Base-by-base conservation (phyloP, 1,140 invertebrate species). In the Galleria mellonella region DNA sequence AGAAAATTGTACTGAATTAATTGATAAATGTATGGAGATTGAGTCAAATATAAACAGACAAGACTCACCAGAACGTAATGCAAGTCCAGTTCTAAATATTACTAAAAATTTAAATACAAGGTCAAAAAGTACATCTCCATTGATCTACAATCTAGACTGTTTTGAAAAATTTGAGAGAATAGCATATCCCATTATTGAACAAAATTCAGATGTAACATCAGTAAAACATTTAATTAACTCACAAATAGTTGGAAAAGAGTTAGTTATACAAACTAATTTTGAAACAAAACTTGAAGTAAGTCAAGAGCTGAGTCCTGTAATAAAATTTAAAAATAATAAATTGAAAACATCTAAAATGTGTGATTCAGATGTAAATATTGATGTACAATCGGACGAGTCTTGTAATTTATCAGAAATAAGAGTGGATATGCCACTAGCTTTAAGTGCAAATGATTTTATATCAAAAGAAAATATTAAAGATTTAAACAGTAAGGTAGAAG, bases 141-240 rank as follows among this genome's bases (percentile, higher is more conserved):
- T 82, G 43, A 51, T 73, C 8, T 72, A 51, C 51, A 43, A 52
- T 39, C 51, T 85, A 27, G 69, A 78, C 23, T 45, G 51, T 2
- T 85, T 85, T 65, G 82, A 83, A 44, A 68, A 64, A 36, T 83
- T 85, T 51, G 78, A 85, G 55, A 53, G 50, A 9, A 43, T 78
- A 36, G 76, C 73, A 8, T 10, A 63, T 27, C 67, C 74, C 4
- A n/a, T 73, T 14, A 45, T 84, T 36, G 53, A 67, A 53, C 49
- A 67, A 32, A 50, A 58, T 36, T 9, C 36, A 10, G 66, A 82
- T 46, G 33, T 66, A 15, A 40, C 63, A 14, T 36, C 40, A 23
- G 66, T 56, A 6, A 84, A 72, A 55, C 43, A 54, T 43, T 31
- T 78, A 9, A 77, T 84, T 0, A 69, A 79, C 58, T 74, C 72